phyloP scores from a whole-genome alignment of 2,113 vertebrate species.

The Hemibagrus wyckioides region DNA sequence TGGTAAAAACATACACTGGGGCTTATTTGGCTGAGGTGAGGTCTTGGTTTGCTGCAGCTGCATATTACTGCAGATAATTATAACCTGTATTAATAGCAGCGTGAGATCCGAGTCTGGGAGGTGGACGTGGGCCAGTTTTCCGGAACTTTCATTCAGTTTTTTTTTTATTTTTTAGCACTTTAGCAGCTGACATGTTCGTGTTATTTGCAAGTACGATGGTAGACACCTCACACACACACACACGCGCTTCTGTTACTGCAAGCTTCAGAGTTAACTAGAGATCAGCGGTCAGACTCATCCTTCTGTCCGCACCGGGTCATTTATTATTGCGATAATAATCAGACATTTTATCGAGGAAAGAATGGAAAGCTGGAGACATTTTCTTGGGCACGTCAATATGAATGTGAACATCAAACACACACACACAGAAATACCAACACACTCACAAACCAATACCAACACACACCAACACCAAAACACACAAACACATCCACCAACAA shows the following conservation, averaged over 20 bases:
- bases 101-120: neutral
- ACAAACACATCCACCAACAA: too few species aligned
- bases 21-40: neutral
- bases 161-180: too few species aligned
- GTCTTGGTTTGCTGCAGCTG: neutral
- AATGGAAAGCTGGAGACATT: neutral
- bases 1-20: neutral
- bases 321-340: neutral
- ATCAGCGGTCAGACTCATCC: neutral
- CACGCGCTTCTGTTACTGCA: neutral
- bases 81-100: neutral
- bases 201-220: neutral
- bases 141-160: neutral
- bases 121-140: too few species aligned
- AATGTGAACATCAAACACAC: neutral
- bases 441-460: neutral
- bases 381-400: too few species aligned
- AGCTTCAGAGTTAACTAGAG: neutral
- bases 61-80: neutral
- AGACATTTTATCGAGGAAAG: neutral
- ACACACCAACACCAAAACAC: too few species aligned
- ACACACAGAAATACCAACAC: neutral
- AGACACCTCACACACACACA: neutral
- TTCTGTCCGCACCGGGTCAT: neutral
- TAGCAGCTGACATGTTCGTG: neutral